Conservation (phyloP, 2,888 invertebrate genomes). For the Pollenia griseotomentosa region DNA sequence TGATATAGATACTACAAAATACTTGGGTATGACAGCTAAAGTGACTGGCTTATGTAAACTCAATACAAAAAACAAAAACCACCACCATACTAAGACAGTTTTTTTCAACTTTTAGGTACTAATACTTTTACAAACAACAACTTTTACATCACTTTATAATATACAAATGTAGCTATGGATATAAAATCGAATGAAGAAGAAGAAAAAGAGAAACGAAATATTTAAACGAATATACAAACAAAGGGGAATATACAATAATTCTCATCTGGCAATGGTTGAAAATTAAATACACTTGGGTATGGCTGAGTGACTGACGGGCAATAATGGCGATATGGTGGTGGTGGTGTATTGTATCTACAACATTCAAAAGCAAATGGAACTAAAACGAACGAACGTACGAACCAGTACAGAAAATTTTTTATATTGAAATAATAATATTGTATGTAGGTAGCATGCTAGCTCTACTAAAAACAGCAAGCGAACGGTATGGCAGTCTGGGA, state of each 20-base stretch:
- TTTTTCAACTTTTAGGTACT: neutral
- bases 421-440: slow-evolving; percentile 18
- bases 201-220: slow-evolving; percentile 52
- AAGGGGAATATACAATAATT: slow-evolving; percentile 66
- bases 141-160: slow-evolving; percentile 27
- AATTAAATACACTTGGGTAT: slow-evolving; percentile 54
- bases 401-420: slow-evolving; percentile 34
- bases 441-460: slow-evolving; percentile 23
- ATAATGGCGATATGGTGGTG: slow-evolving; percentile 22
- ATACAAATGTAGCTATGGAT: neutral
- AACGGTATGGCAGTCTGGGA: slow-evolving; percentile 58
- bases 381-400: slow-evolving; percentile 13
- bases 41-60: slow-evolving; percentile 67
- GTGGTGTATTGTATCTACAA: slow-evolving; percentile 44
- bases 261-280: slow-evolving; percentile 66
- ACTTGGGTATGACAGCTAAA: slow-evolving; percentile 39
- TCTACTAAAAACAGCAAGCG: slow-evolving; percentile 24
- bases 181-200: neutral
- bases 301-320: slow-evolving; percentile 37
- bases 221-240: slow-evolving; percentile 52
- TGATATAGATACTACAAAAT: slow-evolving; percentile 26
- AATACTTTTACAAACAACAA: slow-evolving; percentile 31
- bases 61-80: slow-evolving; percentile 53
- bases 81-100: slow-evolving; percentile 45
- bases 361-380: slow-evolving; percentile 32